These are phyloP conservation scores for Drepana arcuata DNA, from an alignment of 1,140 invertebrate genomes.

Conservation along the genomic window DNA sequence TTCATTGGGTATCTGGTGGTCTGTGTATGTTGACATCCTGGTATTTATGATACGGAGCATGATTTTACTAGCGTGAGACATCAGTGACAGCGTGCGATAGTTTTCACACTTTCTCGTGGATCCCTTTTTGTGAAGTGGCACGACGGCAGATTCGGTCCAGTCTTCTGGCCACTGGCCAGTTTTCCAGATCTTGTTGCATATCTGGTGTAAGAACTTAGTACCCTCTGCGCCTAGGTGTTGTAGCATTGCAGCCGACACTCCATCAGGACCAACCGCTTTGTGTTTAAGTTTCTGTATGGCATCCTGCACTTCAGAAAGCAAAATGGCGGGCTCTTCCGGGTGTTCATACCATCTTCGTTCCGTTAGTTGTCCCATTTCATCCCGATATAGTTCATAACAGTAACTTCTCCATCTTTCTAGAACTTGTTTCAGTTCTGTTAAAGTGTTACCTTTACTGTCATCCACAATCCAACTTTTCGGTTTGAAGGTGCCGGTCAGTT, in stretches of 20 bases:
- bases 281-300: slow-evolving; percentile 6
- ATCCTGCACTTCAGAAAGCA: slow-evolving; percentile 3
- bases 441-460: slow-evolving; percentile 4
- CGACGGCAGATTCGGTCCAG: neutral
- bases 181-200: neutral
- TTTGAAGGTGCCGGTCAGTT: slow-evolving; percentile 4
- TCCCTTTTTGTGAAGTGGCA: neutral
- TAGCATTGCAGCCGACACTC: slow-evolving; percentile 5
- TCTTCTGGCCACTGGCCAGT: neutral
- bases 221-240: slow-evolving; percentile 1
- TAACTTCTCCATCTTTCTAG: slow-evolving; percentile 10
- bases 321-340: slow-evolving; percentile 8
- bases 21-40: slow-evolving; percentile 4
- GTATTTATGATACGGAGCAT: slow-evolving; percentile 17
- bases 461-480: slow-evolving; percentile 8
- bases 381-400: slow-evolving; percentile 4
- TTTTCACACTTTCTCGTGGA: slow-evolving; percentile 2
- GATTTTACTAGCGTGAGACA: slow-evolving; percentile 14
- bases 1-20: slow-evolving; percentile 10
- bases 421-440: slow-evolving; percentile 6
- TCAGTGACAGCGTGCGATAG: slow-evolving; percentile 9
- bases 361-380: too few species aligned
- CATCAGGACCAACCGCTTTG: slow-evolving; percentile 6
- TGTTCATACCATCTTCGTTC: too few species aligned
- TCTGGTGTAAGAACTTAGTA: neutral